phyloP scores from a whole-genome alignment of 2,888 invertebrate genomes.

The Troides oblongomaculatus region DNA sequence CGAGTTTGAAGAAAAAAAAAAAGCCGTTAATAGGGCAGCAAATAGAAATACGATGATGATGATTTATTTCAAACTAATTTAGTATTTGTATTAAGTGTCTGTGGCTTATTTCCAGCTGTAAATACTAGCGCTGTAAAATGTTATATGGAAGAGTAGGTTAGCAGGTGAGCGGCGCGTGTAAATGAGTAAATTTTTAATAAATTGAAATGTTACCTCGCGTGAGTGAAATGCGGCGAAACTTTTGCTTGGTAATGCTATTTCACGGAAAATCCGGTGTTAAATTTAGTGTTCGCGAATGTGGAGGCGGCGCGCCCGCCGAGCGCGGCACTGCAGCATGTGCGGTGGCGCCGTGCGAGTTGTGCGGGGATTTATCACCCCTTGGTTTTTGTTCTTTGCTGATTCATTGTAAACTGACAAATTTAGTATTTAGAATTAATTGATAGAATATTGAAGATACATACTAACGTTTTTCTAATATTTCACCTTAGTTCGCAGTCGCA shows the following conservation, averaged over 20 bases:
- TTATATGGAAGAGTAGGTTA: constrained; percentile 29
- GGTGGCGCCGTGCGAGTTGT: constrained; percentile 16
- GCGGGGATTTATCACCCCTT: constrained; percentile 21
- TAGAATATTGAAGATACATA: too few relatives aligned
- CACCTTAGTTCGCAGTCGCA: too few relatives aligned
- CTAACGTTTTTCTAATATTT: too few relatives aligned
- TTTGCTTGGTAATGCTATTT: constrained; percentile 36
- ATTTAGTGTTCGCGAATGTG: constrained; percentile 39
- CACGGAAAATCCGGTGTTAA: constrained; percentile 37
- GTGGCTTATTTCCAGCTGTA: neutral
- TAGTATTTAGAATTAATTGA: too few relatives aligned
- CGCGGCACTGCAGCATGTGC: constrained; percentile 20
- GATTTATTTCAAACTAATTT: neutral
- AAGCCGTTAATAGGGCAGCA: too few relatives aligned
- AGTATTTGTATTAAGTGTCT: neutral
- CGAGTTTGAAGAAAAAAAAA: too few relatives aligned
- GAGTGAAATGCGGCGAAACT: constrained; percentile 36
- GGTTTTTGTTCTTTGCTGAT: constrained; percentile 1
- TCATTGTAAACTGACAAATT: neutral
- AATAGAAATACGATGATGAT: too few relatives aligned
- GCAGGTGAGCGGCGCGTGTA: constrained; percentile 31
- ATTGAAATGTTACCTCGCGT: constrained; percentile 19
- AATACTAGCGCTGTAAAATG: constrained; percentile 5
- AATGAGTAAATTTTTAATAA: constrained; percentile 25
- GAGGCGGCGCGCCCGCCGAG: constrained; percentile 30